Percentiles rank a stretch among this genome's conserved stretches.
These are phyloP conservation scores for Holothuria leucospilota DNA, from an alignment of 53 echinoderm and acorn worm genomes.

Conservation along the genomic window DNA sequence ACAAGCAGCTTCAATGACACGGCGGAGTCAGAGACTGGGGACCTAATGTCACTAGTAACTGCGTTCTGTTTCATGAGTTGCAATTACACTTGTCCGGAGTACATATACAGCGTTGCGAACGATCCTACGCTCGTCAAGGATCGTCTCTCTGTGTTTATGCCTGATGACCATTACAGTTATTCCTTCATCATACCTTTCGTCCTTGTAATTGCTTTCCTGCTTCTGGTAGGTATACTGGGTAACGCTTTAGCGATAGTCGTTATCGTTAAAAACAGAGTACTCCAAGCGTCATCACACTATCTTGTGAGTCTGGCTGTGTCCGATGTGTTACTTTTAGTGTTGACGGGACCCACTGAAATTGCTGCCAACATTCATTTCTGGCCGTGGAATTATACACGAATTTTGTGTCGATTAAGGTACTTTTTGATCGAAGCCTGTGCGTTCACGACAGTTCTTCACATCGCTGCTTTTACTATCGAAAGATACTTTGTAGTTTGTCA, in stretches of 20 bases:
- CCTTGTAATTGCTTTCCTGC: conserved; percentile 63
- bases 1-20: not conserved
- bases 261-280: conserved; percentile 80
- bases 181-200: conserved; percentile 76
- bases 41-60: not conserved
- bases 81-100: conserved; percentile 49
- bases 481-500: conserved; percentile 80
- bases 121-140: conserved; percentile 27
- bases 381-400: conserved; percentile 88
- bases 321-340: conserved; percentile 79
- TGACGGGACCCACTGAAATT: conserved; percentile 90
- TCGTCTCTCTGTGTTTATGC: conserved; percentile 57
- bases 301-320: conserved; percentile 90
- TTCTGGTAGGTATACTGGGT: conserved; percentile 78
- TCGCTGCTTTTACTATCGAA: conserved; percentile 74
- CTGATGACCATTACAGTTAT: conserved; percentile 54
- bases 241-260: conserved; percentile 90
- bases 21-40: too few species aligned
- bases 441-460: conserved; percentile 81
- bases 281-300: conserved; percentile 90
- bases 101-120: conserved; percentile 43
- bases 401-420: conserved; percentile 81
- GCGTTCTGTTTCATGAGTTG: conserved; percentile 2
- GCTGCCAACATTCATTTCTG: conserved; percentile 75
- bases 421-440: conserved; percentile 92